Base-by-base conservation (phyloP, 2,113 vertebrate species). In the Bujurquina vittata region DNA sequence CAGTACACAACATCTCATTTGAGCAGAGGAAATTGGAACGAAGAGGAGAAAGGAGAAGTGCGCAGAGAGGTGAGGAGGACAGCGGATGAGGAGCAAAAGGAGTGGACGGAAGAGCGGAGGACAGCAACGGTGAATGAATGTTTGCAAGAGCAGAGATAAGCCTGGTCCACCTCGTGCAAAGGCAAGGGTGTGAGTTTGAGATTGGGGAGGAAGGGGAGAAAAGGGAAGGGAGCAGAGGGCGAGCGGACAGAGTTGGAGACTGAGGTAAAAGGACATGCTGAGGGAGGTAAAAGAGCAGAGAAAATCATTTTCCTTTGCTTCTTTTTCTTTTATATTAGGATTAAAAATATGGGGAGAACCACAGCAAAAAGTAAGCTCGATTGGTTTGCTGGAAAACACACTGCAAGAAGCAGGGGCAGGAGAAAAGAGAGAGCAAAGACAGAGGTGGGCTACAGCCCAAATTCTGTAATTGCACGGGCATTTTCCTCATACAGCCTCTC, bases 11-110 rank as follows among this genome's bases (percentile, higher is more conserved):
- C 92, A 92, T 88, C 93, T 93, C 91, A 93, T 93, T 93, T 91
- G 80, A 91, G 91, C 86, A 81, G 87, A 90, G 90, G 93, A 93
- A 94, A 94, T 94, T 94, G 91, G 92, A 94, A 93, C 85, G 89
- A 91, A 85, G 91, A 87, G 72, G 82, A 92, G 86, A 94, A 91
- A 93, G 92, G 88, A 87, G 81, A 75, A 87, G 80, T 86, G 83
- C 14, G 5, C 22, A 33, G 81, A 84, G 82, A 88, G 90, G 91
- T 90, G 87, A 91, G 83, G 63, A 84, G 78, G 83, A 86, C 75
- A 83, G 77, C 60, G 79, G 80, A 88, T 77, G 89, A 84, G 86
- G 80, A 73, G 79, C 72, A 84, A 77, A 81, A 84, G 75, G 77
- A 80, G 78, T 54, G 81, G 86, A 84, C 22, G 72, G 59, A 80